Conservation (phyloP, 2,797 vertebrate genomes). For the Cercopithecus hamlyni region DNA sequence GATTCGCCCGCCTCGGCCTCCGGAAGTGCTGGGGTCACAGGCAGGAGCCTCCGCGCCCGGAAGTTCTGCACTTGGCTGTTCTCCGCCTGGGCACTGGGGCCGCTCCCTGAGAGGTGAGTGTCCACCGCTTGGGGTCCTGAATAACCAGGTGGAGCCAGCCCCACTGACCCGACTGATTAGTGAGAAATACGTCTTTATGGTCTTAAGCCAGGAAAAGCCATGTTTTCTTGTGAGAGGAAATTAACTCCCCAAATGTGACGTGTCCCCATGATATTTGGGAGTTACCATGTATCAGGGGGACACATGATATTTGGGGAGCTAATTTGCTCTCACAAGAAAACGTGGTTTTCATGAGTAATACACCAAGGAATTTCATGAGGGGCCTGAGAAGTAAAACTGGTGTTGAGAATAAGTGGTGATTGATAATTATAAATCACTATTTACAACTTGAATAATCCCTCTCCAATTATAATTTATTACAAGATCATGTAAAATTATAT, state of each 20-base stretch:
- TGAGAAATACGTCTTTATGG: not conserved
- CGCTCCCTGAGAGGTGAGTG: not conserved
- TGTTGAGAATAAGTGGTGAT: not conserved
- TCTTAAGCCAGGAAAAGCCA: not conserved
- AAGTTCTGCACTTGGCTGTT: not conserved
- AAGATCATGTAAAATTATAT: not conserved
- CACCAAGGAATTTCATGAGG: not conserved
- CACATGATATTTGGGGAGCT: not conserved
- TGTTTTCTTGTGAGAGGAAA: too few species aligned
- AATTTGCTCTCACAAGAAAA: constrained; percentile 9
- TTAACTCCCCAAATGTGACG: too few species aligned
- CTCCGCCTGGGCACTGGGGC: not conserved
- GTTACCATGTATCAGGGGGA: too few species aligned
- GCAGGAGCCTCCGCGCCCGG: too few species aligned
- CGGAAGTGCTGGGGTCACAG: too few species aligned
- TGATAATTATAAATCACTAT: not conserved
- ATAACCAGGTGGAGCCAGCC: not conserved
- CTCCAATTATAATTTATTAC: not conserved
- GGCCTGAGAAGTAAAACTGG: not conserved
- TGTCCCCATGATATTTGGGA: too few species aligned
- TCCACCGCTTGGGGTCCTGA: not conserved
- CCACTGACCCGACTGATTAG: not conserved
- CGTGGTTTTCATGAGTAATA: not conserved
- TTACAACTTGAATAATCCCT: not conserved
- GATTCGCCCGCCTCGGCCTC: too few species aligned